Conservation (phyloP, 1,140 invertebrate species). For the Stegodyphus dumicola region DNA sequence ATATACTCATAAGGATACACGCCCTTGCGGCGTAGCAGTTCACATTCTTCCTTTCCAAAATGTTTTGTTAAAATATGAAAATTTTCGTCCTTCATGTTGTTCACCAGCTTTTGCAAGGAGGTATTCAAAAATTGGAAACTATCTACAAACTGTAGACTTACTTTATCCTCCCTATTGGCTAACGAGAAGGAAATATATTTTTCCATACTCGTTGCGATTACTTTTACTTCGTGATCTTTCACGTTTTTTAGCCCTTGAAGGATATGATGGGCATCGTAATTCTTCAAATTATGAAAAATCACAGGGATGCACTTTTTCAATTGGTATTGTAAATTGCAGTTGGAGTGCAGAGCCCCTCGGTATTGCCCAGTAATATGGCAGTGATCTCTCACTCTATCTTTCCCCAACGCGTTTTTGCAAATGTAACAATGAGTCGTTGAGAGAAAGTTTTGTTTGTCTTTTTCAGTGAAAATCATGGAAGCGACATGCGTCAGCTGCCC, state of each 20-base stretch:
- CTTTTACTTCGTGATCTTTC: background rate
- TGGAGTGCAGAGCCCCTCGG: background rate
- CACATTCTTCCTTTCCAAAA: background rate
- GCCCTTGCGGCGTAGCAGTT: background rate
- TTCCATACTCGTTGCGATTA: background rate
- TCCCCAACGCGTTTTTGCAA: background rate
- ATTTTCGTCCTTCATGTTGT: background rate
- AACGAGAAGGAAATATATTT: background rate
- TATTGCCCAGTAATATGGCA: too few relatives aligned
- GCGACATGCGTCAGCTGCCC: background rate
- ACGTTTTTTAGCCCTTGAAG: background rate
- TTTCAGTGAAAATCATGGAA: background rate
- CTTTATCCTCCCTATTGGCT: background rate
- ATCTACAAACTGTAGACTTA: background rate
- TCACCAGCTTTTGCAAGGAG: background rate
- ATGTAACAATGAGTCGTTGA: background rate
- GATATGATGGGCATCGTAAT: background rate
- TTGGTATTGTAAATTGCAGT: conserved; percentile 14
- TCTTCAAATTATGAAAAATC: conserved; percentile 33
- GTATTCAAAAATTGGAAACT: background rate
- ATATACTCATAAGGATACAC: conserved; percentile 37
- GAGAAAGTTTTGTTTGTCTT: background rate
- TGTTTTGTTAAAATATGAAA: background rate
- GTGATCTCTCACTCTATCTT: conserved; percentile 23
- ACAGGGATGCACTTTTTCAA: background rate